These are phyloP conservation scores for Drosophila neotestacea DNA, from an alignment of 2,888 invertebrate genomes.

Conservation along the genomic window DNA sequence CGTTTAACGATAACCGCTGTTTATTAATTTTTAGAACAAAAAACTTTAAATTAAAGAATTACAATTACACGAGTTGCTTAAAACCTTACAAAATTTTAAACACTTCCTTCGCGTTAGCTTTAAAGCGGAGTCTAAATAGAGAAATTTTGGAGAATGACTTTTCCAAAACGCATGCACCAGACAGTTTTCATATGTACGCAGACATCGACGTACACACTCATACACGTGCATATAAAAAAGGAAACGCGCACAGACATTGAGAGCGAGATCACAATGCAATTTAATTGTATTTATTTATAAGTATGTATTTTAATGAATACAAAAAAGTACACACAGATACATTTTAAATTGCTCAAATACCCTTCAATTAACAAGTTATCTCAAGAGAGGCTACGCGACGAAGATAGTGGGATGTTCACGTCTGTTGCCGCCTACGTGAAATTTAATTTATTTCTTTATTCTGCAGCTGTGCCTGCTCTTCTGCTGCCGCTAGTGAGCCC, in stretches of 20 bases:
- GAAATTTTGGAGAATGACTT: constrained; percentile 6
- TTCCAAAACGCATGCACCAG: constrained; percentile 4
- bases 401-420: constrained; percentile 24
- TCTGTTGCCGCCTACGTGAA: constrained; percentile 65
- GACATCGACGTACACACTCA: background rate
- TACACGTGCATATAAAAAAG: background rate
- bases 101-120: constrained; percentile 36
- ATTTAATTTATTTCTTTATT: constrained; percentile 64
- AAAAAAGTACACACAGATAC: constrained; percentile 17
- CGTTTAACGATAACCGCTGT: constrained; percentile 41
- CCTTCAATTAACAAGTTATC: constrained; percentile 74
- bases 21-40: constrained; percentile 33
- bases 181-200: background rate
- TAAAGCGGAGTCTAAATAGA: constrained; percentile 21
- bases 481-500: constrained; percentile 1
- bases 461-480: constrained; percentile 13
- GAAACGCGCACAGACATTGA: constrained; percentile 1
- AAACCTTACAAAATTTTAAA: constrained; percentile 17
- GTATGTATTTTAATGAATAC: constrained; percentile 11
- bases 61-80: constrained; percentile 6
- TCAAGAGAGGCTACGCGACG: constrained; percentile 34
- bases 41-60: constrained; percentile 1
- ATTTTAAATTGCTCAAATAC: constrained; percentile 54
- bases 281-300: constrained; percentile 26
- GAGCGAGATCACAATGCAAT: constrained; percentile 13